These are phyloP conservation scores for Muntiacus muntjak DNA, from an alignment of 2,113 vertebrate species.

Conservation along the genomic window DNA sequence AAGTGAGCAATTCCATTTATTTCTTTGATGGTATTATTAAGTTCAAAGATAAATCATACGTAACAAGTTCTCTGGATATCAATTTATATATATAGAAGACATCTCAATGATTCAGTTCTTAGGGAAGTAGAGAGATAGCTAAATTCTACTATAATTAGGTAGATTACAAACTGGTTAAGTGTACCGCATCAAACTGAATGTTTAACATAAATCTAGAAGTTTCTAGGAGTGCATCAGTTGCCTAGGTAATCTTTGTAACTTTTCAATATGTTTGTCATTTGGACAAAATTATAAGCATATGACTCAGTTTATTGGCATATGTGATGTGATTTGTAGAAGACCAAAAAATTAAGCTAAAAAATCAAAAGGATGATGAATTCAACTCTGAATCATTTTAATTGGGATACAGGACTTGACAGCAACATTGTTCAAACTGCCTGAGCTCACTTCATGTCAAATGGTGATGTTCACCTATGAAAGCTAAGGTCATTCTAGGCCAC, in stretches of 20 bases:
- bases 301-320: background rate
- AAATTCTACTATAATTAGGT: background rate
- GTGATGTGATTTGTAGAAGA: slow-evolving; percentile 3
- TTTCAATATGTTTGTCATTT: background rate
- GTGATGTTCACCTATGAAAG: background rate
- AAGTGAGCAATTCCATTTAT: background rate
- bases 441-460: background rate
- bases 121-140: background rate
- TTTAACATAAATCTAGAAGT: background rate
- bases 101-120: background rate
- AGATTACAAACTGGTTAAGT: background rate
- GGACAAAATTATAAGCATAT: background rate
- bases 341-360: slow-evolving; percentile 3
- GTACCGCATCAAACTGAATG: background rate
- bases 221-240: background rate
- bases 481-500: background rate
- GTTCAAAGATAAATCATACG: background rate
- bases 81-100: background rate
- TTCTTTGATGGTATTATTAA: background rate
- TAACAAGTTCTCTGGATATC: background rate
- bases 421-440: background rate
- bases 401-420: background rate
- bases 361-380: background rate
- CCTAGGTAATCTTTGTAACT: background rate
- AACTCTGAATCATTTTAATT: background rate